A percentile compares a stretch with the other conserved stretches of the same genome.
phyloP scores from a whole-genome alignment of 2,113 vertebrate genomes.

The Chauna torquata region DNA sequence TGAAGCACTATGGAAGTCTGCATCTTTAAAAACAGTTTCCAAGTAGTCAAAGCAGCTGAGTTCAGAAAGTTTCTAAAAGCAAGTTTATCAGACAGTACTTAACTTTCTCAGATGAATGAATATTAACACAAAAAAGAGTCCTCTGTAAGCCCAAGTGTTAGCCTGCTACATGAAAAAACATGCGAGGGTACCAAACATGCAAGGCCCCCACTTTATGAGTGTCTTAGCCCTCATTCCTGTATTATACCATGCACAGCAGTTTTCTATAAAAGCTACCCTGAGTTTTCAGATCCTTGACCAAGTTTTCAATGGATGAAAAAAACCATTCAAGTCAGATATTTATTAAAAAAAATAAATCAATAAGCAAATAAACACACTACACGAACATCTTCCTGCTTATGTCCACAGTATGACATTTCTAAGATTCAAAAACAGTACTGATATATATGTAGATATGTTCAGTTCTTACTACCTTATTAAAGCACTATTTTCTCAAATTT shows the following conservation, averaged over 20 bases:
- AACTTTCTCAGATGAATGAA: neutral
- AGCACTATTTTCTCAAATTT: neutral
- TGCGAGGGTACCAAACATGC: neutral
- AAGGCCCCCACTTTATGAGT: neutral
- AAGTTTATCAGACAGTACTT: neutral
- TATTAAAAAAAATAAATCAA: neutral
- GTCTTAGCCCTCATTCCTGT: neutral
- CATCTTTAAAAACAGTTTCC: neutral
- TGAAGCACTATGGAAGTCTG: neutral
- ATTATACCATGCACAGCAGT: neutral
- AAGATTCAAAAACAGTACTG: neutral
- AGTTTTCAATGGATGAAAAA: neutral
- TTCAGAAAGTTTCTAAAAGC: neutral
- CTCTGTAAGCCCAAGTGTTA: neutral
- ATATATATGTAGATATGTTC: fast-evolving
- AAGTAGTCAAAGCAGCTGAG: neutral
- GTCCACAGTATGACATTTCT: neutral
- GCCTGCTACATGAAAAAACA: neutral
- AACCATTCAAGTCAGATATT: neutral
- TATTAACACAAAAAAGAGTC: neutral
- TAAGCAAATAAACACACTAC: neutral
- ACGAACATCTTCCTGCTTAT: neutral
- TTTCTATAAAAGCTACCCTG: neutral
- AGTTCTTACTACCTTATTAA: neutral
- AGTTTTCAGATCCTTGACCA: neutral